These are phyloP conservation scores for Lutjanus erythropterus DNA, from an alignment of 2,113 vertebrate species.

Conservation along the genomic window DNA sequence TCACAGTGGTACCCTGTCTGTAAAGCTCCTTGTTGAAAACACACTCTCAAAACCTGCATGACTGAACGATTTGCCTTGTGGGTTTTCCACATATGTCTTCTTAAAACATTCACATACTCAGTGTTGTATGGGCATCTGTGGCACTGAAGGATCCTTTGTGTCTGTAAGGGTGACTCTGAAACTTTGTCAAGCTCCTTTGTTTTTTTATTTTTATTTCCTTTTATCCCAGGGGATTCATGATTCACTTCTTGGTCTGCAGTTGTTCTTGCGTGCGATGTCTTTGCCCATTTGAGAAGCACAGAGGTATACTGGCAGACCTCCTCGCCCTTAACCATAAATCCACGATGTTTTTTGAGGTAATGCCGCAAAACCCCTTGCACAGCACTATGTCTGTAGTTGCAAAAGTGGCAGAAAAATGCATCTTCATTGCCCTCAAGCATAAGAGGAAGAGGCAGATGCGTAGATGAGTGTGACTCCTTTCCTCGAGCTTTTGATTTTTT, in stretches of 20 bases:
- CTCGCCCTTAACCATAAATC: not conserved
- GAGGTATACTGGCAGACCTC: conserved; percentile 42
- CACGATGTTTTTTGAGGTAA: conserved; percentile 41
- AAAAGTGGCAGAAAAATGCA: conserved; percentile 70
- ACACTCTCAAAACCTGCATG: conserved; percentile 86
- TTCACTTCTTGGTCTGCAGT: not conserved
- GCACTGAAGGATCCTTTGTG: conserved; percentile 86
- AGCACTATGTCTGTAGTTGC: conserved; percentile 58
- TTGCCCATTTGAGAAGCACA: not conserved
- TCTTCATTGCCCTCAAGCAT: conserved; percentile 4
- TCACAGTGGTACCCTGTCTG: conserved; percentile 92
- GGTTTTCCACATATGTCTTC: conserved; percentile 88
- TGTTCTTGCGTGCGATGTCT: not conserved
- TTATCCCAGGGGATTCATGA: not conserved
- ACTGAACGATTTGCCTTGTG: conserved; percentile 85
- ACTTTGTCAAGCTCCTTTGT: conserved; percentile 65
- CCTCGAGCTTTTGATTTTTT: conserved; percentile 27
- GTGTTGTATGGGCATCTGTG: conserved; percentile 86
- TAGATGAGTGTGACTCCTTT: not conserved
- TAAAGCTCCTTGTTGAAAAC: conserved; percentile 87
- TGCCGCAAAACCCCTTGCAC: conserved; percentile 22
- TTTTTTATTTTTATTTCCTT: conserved; percentile 70
- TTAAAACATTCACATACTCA: conserved; percentile 86
- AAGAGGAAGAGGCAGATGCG: conserved; percentile 65
- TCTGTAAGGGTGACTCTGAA: conserved; percentile 64